Percentiles rank a stretch among this genome's conserved stretches.
phyloP scores from a whole-genome alignment of 2,888 invertebrate species.

The Drosophila paracracens region DNA sequence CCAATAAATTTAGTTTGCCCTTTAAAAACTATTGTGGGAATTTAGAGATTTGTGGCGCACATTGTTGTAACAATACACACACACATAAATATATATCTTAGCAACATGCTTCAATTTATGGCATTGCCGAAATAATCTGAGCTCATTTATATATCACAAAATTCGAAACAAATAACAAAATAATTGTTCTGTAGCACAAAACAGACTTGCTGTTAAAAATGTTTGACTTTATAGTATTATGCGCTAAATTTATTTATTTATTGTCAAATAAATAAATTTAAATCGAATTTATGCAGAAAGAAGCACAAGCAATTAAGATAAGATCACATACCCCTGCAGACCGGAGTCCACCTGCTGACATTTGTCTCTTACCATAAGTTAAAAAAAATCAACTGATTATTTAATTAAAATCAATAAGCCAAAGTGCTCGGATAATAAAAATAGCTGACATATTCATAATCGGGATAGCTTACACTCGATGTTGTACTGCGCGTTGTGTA shows the following conservation, averaged over 20 bases:
- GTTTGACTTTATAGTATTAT: not conserved
- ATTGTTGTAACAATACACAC: slow-evolving; percentile 46
- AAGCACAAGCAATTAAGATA: not conserved
- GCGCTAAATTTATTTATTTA: too few species aligned
- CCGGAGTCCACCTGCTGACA: not conserved
- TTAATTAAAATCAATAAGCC: not conserved
- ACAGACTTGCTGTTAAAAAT: not conserved
- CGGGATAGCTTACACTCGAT: not conserved
- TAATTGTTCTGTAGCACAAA: not conserved
- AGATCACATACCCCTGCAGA: not conserved
- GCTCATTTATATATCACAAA: slow-evolving; percentile 6
- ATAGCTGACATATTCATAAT: not conserved
- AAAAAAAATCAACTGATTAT: not conserved
- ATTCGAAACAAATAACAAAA: slow-evolving; percentile 10
- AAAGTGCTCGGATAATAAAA: not conserved
- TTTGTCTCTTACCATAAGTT: not conserved
- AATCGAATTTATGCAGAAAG: not conserved
- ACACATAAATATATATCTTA: slow-evolving; percentile 4
- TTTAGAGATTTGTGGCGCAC: slow-evolving; percentile 72
- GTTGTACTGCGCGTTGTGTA: not conserved
- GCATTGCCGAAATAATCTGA: slow-evolving; percentile 16
- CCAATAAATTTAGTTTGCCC: slow-evolving; percentile 73
- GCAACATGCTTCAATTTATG: slow-evolving; percentile 50
- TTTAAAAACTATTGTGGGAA: slow-evolving; percentile 80
- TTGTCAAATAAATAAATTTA: too few species aligned